phyloP scores from a whole-genome alignment of 2,888 invertebrate genomes.

The Pseudococcus viburni region DNA sequence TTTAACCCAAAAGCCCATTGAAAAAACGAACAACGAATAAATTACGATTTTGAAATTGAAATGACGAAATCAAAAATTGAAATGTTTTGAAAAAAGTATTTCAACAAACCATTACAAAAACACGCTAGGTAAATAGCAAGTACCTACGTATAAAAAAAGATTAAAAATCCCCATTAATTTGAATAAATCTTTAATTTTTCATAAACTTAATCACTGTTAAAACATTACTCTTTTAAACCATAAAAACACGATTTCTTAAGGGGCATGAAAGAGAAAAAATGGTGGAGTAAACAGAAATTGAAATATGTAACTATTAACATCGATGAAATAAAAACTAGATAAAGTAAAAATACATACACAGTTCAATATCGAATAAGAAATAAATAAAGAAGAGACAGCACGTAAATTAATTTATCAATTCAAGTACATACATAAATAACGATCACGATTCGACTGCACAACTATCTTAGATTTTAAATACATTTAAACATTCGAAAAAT shows the following conservation, averaged over 20 bases:
- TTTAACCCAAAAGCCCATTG: too few relatives aligned
- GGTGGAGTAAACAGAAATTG: not conserved
- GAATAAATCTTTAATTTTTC: conserved; percentile 28
- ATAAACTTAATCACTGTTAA: conserved; percentile 28
- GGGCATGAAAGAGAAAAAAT: not conserved
- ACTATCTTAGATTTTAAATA: not conserved
- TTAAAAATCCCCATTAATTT: not conserved
- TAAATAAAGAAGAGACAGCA: conserved; percentile 29
- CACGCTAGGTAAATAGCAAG: too few relatives aligned
- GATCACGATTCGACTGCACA: conserved; percentile 5
- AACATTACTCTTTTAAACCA: conserved; percentile 13
- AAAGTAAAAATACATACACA: conserved; percentile 12
- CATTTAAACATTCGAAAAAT: not conserved
- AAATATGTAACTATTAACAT: not conserved
- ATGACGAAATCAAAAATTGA: too few relatives aligned
- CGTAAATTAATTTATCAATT: not conserved
- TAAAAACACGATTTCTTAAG: conserved; percentile 29
- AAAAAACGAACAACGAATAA: too few relatives aligned
- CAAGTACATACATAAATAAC: conserved; percentile 37
- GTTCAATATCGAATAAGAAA: conserved; percentile 7
- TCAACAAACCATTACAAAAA: too few relatives aligned
- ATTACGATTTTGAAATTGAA: too few relatives aligned
- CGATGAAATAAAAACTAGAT: conserved; percentile 7
- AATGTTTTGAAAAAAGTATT: too few relatives aligned
- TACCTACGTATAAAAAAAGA: not conserved